phyloP scores from a whole-genome alignment of 2,797 vertebrate species.

The Enteromius viviparus region DNA sequence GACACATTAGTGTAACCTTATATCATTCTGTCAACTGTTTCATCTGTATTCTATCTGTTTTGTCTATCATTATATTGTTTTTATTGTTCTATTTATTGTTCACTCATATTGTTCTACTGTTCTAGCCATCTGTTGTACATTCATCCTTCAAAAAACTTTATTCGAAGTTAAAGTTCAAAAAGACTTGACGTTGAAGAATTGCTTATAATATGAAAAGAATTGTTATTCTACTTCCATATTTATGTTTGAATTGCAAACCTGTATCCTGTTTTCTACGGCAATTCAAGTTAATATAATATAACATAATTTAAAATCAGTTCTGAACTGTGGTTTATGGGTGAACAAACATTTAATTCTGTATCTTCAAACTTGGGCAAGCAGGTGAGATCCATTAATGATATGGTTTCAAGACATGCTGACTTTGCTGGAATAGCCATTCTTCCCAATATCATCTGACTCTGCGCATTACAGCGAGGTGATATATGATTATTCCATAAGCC shows the following conservation, averaged over 20 bases:
- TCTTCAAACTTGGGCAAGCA: no score
- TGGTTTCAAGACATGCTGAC: conserved; percentile 29
- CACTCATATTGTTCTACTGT: not conserved
- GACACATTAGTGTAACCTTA: not conserved
- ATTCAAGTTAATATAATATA: not conserved
- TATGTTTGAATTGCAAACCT: not conserved
- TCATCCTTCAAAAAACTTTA: not conserved
- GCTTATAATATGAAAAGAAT: not conserved
- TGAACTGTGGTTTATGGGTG: not conserved
- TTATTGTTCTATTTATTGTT: not conserved
- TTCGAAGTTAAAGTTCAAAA: not conserved
- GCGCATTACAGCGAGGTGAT: conserved; percentile 15
- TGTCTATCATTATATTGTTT: not conserved
- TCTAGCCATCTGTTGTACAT: not conserved
- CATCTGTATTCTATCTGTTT: not conserved
- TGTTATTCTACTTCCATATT: not conserved
- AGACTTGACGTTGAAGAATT: not conserved
- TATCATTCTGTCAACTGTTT: not conserved
- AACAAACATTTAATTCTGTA: not conserved
- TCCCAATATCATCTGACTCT: conserved; percentile 13
- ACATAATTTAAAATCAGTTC: not conserved
- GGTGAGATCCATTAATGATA: not conserved
- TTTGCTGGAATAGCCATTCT: not conserved
- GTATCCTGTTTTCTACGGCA: not conserved
- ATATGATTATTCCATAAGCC: conserved; percentile 32